phyloP scores from a whole-genome alignment of 2,113 vertebrate genomes.

The Boleophthalmus pectinirostris region DNA sequence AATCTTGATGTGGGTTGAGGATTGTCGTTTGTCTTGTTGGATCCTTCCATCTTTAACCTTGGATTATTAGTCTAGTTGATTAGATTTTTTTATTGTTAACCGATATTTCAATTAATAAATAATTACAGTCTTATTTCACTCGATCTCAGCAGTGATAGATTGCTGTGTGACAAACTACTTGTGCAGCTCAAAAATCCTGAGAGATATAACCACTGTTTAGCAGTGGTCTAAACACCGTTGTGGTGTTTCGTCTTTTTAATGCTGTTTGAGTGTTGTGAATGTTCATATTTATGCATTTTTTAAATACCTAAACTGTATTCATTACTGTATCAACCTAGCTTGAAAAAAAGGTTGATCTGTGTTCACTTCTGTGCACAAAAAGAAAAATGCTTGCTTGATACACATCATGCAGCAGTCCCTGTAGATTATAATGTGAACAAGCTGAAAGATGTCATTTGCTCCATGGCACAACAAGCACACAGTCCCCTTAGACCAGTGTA shows the following conservation, averaged over 20 bases:
- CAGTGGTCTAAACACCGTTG: not conserved
- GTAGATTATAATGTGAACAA: constrained; percentile 54
- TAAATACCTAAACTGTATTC: not conserved
- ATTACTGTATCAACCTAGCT: constrained; percentile 2
- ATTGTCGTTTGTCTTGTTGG: too few species aligned
- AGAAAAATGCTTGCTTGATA: constrained; percentile 15
- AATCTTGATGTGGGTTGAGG: too few species aligned
- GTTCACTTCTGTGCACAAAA: constrained; percentile 7
- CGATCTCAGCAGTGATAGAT: too few species aligned
- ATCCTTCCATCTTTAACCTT: not conserved
- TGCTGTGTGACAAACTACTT: too few species aligned
- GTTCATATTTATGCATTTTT: too few species aligned
- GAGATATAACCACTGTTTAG: not conserved
- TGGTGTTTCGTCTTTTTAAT: too few species aligned
- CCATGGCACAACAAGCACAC: constrained; percentile 54
- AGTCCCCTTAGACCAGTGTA: constrained; percentile 46
- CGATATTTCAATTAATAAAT: not conserved
- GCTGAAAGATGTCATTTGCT: constrained; percentile 71
- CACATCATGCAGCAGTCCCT: constrained; percentile 23
- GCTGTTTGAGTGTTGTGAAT: too few species aligned
- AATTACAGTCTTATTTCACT: not conserved
- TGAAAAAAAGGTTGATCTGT: constrained; percentile 20
- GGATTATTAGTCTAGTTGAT: not conserved
- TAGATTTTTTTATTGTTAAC: not conserved
- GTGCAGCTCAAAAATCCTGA: not conserved